A percentile compares a stretch with the other conserved stretches of the same genome.
Conservation (phyloP, 2,113 vertebrate genomes). For the Orthonyx spaldingii region DNA sequence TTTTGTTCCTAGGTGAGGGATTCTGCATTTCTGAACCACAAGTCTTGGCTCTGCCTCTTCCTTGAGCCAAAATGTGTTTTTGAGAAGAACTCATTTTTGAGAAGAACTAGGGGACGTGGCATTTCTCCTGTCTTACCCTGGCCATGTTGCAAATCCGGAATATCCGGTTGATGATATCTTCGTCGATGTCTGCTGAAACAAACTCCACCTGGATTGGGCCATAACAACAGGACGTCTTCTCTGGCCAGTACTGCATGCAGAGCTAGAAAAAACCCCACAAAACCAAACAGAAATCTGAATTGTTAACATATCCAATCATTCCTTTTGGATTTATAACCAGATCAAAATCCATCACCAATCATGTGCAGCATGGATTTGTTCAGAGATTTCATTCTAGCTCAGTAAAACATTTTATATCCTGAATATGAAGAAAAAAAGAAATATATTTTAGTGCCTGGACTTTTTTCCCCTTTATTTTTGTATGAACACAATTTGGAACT, state of each 20-base stretch:
- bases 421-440: not conserved
- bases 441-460: not conserved
- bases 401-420: not conserved
- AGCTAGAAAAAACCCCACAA: conserved; percentile 67
- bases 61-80: not conserved
- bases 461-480: not conserved
- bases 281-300: not conserved
- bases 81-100: not conserved
- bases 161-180: conserved; percentile 96
- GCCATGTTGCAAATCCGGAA: conserved; percentile 99
- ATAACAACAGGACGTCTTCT: conserved; percentile 93
- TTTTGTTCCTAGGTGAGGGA: not conserved
- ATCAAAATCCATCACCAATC: not conserved
- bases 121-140: conserved; percentile 70
- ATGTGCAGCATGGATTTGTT: not conserved
- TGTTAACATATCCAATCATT: not conserved
- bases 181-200: conserved; percentile 94
- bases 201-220: conserved; percentile 97
- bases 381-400: not conserved
- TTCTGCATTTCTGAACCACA: not conserved
- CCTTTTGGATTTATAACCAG: not conserved
- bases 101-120: not conserved
- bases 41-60: not conserved
- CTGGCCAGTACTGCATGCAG: conserved; percentile 98
- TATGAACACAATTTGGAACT: not conserved